Percentiles rank a stretch among this genome's conserved stretches.
Conservation (phyloP, 1,140 invertebrate species). For the Drosophila sulfurigaster region DNA sequence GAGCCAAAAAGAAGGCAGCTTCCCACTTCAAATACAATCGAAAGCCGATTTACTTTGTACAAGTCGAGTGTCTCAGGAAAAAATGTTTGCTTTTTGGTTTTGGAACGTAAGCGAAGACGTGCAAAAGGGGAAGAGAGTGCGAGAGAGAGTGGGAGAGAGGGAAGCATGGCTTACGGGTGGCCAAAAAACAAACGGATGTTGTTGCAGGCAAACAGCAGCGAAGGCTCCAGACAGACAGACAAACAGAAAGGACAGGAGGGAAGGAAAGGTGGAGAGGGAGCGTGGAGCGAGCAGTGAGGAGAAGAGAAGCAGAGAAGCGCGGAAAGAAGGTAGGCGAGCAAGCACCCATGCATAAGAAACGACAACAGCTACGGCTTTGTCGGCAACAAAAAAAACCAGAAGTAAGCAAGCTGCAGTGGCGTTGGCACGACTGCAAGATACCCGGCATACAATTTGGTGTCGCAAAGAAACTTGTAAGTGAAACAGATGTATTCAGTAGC, state of each 20-base stretch:
- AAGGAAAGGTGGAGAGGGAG: no score
- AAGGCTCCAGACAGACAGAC: slow-evolving; percentile 19
- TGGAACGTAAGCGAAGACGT: slow-evolving; percentile 21
- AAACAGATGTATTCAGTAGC: no score
- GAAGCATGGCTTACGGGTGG: slow-evolving; percentile 45
- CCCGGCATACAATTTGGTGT: no score
- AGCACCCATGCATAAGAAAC: slow-evolving; percentile 51
- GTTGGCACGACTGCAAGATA: not conserved
- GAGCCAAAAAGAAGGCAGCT: not conserved
- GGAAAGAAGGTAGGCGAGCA: not conserved
- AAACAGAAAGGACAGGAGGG: not conserved
- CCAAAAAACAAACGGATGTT: slow-evolving; percentile 65
- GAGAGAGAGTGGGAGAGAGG: not conserved
- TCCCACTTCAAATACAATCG: slow-evolving; percentile 61
- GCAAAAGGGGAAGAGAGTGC: no score
- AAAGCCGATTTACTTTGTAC: slow-evolving; percentile 76
- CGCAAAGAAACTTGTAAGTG: no score
- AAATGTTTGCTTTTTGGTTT: slow-evolving; percentile 71
- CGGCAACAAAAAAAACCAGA: slow-evolving; percentile 24
- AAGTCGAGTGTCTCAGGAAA: slow-evolving; percentile 61
- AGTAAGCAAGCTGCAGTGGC: not conserved
- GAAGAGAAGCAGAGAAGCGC: not conserved
- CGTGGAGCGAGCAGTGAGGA: no score
- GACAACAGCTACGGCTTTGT: slow-evolving; percentile 50
- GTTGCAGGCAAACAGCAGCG: slow-evolving; percentile 51